Conservation (phyloP, 2,113 vertebrate genomes). For the Noturus placidus region DNA sequence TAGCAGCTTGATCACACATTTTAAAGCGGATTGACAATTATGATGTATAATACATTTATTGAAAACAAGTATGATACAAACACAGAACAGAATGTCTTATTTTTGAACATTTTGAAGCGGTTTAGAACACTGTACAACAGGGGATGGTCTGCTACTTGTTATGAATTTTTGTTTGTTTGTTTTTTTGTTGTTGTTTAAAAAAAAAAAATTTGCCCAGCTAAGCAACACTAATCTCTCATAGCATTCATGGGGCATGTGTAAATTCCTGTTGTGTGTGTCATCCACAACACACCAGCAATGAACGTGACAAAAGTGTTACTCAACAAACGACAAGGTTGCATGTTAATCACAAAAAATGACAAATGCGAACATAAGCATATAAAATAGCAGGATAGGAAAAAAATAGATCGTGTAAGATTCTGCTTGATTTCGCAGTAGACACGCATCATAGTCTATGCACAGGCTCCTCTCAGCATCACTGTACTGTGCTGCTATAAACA, state of each 20-base stretch:
- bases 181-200: neutral
- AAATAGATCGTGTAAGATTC: slow-evolving; percentile 15
- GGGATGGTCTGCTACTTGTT: slow-evolving; percentile 17
- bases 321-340: slow-evolving; percentile 37
- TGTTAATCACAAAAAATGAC: slow-evolving; percentile 45
- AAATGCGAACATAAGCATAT: slow-evolving; percentile 1
- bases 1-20: slow-evolving; percentile 71
- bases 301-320: slow-evolving; percentile 46
- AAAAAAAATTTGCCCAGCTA: neutral
- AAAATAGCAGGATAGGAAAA: slow-evolving; percentile 18
- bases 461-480: slow-evolving; percentile 10
- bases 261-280: slow-evolving; percentile 42
- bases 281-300: slow-evolving; percentile 56
- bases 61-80: slow-evolving; percentile 69
- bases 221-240: slow-evolving; percentile 12
- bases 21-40: slow-evolving; percentile 63
- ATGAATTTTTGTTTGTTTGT: neutral
- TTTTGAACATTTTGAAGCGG: slow-evolving; percentile 44
- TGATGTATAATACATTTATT: slow-evolving; percentile 67
- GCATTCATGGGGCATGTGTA: slow-evolving; percentile 16
- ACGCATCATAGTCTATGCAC: slow-evolving; percentile 24
- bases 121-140: slow-evolving; percentile 31
- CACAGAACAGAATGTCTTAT: slow-evolving; percentile 50
- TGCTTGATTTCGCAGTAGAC: slow-evolving; percentile 32
- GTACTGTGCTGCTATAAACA: neutral